phyloP scores from a whole-genome alignment of 2,113 vertebrate species.

The Tauraco erythrolophus region DNA sequence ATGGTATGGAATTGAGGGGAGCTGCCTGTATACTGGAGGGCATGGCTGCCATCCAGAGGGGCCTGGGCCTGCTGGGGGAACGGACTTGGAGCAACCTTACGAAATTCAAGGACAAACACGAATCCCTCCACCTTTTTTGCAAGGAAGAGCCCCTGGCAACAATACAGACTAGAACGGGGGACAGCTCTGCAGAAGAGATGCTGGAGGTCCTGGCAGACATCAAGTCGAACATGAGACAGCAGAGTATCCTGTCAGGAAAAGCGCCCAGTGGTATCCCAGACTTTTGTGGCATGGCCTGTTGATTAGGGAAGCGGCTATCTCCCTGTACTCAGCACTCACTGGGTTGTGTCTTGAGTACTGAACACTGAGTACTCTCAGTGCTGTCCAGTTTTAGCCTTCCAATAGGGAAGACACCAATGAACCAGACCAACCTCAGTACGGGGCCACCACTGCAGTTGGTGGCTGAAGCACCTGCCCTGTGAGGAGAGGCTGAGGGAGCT shows the following conservation, averaged over 20 bases:
- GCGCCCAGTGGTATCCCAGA: rapidly evolving
- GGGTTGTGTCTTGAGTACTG: not conserved
- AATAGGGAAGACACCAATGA: not conserved
- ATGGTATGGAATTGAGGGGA: not conserved
- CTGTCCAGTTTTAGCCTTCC: not conserved
- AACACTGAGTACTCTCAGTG: not conserved
- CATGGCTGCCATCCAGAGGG: not conserved
- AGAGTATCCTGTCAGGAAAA: not conserved
- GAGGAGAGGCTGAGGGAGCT: not conserved
- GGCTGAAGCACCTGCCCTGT: not conserved
- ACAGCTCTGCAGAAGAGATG: not conserved
- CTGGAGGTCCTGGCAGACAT: not conserved
- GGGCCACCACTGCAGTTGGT: not conserved
- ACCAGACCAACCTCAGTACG: not conserved
- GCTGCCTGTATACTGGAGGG: not conserved
- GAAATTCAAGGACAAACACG: not conserved
- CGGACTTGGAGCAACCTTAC: not conserved
- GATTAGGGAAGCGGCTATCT: not conserved
- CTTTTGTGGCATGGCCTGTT: not conserved
- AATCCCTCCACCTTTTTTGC: not conserved
- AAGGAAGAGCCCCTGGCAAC: not conserved
- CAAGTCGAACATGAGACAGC: not conserved
- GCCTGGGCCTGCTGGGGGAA: not conserved
- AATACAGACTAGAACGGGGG: not conserved
- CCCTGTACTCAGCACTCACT: not conserved